A percentile compares a stretch with the other conserved stretches of the same genome.
Conservation (phyloP, 2,797 vertebrate species). For the Smutsia temminckii region DNA sequence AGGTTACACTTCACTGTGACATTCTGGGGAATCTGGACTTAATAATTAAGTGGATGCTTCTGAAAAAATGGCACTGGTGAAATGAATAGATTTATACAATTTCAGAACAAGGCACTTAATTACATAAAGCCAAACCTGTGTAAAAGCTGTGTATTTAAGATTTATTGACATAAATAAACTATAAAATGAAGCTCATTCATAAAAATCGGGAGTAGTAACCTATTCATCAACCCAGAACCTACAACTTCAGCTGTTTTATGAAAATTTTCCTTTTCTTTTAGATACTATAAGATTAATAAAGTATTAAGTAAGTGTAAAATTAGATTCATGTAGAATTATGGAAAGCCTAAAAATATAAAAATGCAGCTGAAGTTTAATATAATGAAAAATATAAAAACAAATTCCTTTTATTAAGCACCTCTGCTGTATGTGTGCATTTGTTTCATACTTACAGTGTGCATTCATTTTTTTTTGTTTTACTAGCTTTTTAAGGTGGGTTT, state of each 20-base stretch:
- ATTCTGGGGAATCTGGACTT: not conserved
- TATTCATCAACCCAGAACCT: not conserved
- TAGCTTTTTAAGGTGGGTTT: not conserved
- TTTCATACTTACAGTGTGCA: not conserved
- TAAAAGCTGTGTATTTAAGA: not conserved
- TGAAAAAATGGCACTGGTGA: not conserved
- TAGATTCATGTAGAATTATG: not conserved
- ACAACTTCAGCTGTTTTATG: not conserved
- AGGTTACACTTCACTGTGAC: not conserved
- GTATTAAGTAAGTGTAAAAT: not conserved
- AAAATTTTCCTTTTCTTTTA: not conserved
- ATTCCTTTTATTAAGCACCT: not conserved
- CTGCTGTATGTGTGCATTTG: not conserved
- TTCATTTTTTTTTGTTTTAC: not conserved
- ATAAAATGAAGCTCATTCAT: not conserved
- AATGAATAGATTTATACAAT: not conserved
- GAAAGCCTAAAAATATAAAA: not conserved
- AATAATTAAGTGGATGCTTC: not conserved
- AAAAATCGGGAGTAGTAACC: not conserved
- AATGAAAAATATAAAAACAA: not conserved
- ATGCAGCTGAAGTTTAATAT: not conserved
- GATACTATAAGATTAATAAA: not conserved
- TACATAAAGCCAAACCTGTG: not conserved
- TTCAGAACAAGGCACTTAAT: not conserved
- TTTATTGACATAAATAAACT: not conserved